Percentiles rank a stretch among this genome's conserved stretches.
phyloP scores from a whole-genome alignment of 1,140 invertebrate species.

The Dufourea novaeangliae region DNA sequence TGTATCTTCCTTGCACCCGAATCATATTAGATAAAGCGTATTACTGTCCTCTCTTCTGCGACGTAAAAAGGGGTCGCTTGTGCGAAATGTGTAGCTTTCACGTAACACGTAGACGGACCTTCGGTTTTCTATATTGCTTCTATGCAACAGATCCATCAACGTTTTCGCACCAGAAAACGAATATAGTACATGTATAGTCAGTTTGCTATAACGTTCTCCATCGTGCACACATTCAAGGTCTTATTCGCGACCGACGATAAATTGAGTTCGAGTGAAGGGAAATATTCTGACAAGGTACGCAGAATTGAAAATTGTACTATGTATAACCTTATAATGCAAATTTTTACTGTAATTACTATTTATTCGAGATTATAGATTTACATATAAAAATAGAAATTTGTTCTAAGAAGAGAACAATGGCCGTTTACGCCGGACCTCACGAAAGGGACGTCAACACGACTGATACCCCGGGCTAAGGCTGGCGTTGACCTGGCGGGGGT shows the following conservation, averaged over 20 bases:
- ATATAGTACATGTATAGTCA: not conserved
- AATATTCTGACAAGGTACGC: not conserved
- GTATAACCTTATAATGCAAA: no score
- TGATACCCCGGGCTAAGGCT: no score
- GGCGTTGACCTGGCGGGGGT: no score
- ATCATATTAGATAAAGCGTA: not conserved
- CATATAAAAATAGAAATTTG: no score
- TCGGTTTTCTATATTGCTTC: slow-evolving; percentile 1
- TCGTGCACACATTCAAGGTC: not conserved
- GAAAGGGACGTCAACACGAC: no score
- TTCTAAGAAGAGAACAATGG: no score
- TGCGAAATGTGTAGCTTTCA: not conserved
- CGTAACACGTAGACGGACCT: not conserved
- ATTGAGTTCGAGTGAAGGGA: not conserved
- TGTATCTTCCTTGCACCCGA: not conserved
- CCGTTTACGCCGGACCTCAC: no score
- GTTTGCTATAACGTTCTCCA: not conserved
- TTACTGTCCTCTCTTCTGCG: not conserved
- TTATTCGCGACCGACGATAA: not conserved
- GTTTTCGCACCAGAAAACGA: not conserved
- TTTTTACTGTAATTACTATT: no score
- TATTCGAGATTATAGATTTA: no score
- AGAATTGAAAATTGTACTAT: no score
- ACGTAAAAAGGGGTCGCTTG: not conserved
- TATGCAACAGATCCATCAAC: not conserved